Base-by-base conservation (phyloP, 2,113 vertebrate genomes). In the Lontra canadensis region DNA sequence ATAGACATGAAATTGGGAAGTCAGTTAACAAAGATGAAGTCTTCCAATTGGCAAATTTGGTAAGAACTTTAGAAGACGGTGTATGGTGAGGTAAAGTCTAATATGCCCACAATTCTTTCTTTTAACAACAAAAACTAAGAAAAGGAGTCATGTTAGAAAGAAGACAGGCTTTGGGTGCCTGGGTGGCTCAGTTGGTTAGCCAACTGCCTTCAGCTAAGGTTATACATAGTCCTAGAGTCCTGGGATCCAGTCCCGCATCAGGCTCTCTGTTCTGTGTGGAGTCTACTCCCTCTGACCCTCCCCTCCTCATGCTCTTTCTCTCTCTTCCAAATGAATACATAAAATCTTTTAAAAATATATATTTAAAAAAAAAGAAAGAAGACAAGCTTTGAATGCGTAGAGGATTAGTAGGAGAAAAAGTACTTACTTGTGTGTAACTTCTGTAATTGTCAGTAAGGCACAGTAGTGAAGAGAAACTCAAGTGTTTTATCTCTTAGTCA, bases 381-480 rank as follows among this genome's bases (percentile, higher is more conserved):
- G 44, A 69, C 4, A 42, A 20, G 34, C 17, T 11, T 94, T 84
- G 74, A 65, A 3, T 29, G 12, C 42, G 10, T 80, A 29, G 65
- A 82, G 34, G 14, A 83, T 71, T 39, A 81, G 83, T 42, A 89
- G 36, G 44, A 74, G 71, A 93, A 44, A 42, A 71, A 13, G 49
- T 42, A 95, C 97, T 96, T 95, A 97, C 96, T 61, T 80, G 6
- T 61, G 8, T 95, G 4, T 57, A 83, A 59, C 84, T 92, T 94
- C 42, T 88, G 52, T 78, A 92, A 23, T 65, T 73, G 17, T 31
- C n/a, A n/a, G 20, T 26, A 8, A 61, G 57, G 31, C 10, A 82
- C 25, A 44, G 49, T 29, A 52, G 26, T 44, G 23, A 93, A 71
- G 57, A 88, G n/a, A 78, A 88, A 65, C 23, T 55, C 23, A 42